Evolutionary conservation across 1,140 invertebrate species (phyloP), one percentile per base, ranked within the genome.

Genomic region (Hirudo medicinalis): DNA sequence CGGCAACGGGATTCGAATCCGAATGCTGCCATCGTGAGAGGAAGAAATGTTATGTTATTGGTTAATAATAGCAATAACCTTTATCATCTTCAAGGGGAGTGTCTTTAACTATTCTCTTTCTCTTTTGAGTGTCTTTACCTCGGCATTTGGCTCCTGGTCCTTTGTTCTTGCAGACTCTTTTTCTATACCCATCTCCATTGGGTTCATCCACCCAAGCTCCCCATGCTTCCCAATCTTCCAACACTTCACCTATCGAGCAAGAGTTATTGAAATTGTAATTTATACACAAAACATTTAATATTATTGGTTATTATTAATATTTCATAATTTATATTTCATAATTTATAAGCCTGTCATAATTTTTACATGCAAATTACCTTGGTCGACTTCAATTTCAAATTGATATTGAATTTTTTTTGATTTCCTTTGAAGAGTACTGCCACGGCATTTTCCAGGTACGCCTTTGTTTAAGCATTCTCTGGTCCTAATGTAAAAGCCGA

Each of bases 221-320:
- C 57, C 57, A 63, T 25, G 29, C 57, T 63, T 63, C 57, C 57
- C 57, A 63, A 32, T 63, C 57, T 63, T 11, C 57, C 19, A 63
- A 63, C 1, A 63, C 57, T 63, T 63, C 57, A 9, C 8, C 57
- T 25, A 63, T 32, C 19, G 57, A 63, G 19, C 22, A 25, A 15
- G 57, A 13, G 5, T 57, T 57, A 25, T 63, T 25, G 15, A 49
- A 49, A 17, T 57, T n/a, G 25, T n/a, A 57, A 57, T 57, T 57
- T 57, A 3, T 57, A 57, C 2, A n/a, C 5, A 57, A n/a, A 57
- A 57, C 25, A 57, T 36, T 36, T 36, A 36, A 36, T 36, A 36
- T 36, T 36, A 36, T 36, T 6, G 6, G 6, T 36, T n/a, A n/a
- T n/a, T n/a, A n/a, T n/a, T n/a, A n/a, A n/a, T n/a, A n/a, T n/a